A percentile compares a stretch with the other conserved stretches of the same genome.
These are phyloP conservation scores for Drosophila picticornis DNA, from an alignment of 2,888 invertebrate genomes.

Conservation along the genomic window DNA sequence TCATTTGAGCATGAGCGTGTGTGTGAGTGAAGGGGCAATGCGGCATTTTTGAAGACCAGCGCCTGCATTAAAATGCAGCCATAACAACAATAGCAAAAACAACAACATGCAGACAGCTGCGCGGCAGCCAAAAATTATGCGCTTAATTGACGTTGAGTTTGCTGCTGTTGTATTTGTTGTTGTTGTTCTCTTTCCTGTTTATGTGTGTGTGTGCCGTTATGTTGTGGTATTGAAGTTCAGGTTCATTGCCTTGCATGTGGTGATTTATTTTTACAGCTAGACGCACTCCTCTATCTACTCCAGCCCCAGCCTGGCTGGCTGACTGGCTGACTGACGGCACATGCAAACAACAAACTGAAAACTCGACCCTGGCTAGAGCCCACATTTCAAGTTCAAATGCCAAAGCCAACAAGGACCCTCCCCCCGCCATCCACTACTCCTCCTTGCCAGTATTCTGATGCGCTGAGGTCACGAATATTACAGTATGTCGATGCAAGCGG, in stretches of 20 bases:
- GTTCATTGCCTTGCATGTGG: constrained; percentile 78
- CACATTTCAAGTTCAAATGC: constrained; percentile 62
- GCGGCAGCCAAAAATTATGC: constrained; percentile 63
- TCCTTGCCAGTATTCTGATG: neutral
- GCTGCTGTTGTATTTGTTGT: constrained; percentile 29
- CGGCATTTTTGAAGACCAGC: constrained; percentile 56
- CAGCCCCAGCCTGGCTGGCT: constrained; percentile 11
- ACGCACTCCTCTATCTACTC: constrained; percentile 15
- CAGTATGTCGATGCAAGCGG: constrained; percentile 4
- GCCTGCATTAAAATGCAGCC: constrained; percentile 60
- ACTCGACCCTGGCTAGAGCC: constrained; percentile 31
- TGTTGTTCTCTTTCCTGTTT: constrained; percentile 42
- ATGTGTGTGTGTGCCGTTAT: constrained; percentile 35
- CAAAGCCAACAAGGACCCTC: constrained; percentile 3
- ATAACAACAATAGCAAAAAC: constrained; percentile 37
- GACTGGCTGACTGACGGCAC: constrained; percentile 18
- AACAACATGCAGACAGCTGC: constrained; percentile 43
- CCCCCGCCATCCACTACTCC: neutral
- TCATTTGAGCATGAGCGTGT: constrained; percentile 12
- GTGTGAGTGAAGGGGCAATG: constrained; percentile 51
- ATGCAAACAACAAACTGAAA: constrained; percentile 41
- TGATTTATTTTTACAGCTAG: constrained; percentile 64
- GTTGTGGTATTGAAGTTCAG: constrained; percentile 68
- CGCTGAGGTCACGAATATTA: constrained; percentile 50
- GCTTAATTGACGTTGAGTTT: constrained; percentile 56